A percentile compares a stretch with the other conserved stretches of the same genome.
Evolutionary conservation across 2,113 vertebrate genomes (phyloP).

Genomic region (Perca flavescens): DNA sequence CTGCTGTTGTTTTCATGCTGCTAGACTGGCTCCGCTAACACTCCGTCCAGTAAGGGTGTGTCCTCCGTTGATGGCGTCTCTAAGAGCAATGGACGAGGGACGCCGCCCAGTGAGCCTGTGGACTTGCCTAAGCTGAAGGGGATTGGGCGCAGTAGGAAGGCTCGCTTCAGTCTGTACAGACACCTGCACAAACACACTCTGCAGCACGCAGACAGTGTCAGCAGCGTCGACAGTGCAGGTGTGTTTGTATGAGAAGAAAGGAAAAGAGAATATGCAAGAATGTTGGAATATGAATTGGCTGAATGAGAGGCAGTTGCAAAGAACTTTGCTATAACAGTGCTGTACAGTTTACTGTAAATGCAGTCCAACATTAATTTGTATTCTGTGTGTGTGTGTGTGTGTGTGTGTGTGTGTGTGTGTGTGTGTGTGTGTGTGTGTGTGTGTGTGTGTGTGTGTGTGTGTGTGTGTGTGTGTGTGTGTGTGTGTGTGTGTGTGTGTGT

Average conservation of each 20-base stretch:
- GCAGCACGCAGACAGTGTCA: constrained; percentile 88
- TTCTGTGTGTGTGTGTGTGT: not conserved
- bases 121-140: constrained; percentile 91
- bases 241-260: not conserved
- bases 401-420: constrained; percentile 27
- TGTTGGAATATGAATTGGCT: not conserved
- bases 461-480: constrained; percentile 24
- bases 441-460: constrained; percentile 35
- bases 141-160: constrained; percentile 85
- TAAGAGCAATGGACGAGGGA: constrained; percentile 62
- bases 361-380: not conserved
- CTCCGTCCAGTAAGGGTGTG: constrained; percentile 41
- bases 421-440: constrained; percentile 29
- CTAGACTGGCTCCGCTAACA: constrained; percentile 42
- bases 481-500: constrained; percentile 19
- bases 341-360: not conserved
- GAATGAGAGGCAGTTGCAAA: not conserved
- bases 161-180: constrained; percentile 91
- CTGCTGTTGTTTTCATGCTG: not conserved
- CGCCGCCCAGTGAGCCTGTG: constrained; percentile 51
- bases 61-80: constrained; percentile 37
- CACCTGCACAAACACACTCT: constrained; percentile 90
- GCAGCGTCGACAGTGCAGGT: constrained; percentile 90
- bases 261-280: not conserved
- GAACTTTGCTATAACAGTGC: not conserved